Evolutionary conservation across 2,113 vertebrate genomes (phyloP).

Genomic region (Anhinga rufa): DNA sequence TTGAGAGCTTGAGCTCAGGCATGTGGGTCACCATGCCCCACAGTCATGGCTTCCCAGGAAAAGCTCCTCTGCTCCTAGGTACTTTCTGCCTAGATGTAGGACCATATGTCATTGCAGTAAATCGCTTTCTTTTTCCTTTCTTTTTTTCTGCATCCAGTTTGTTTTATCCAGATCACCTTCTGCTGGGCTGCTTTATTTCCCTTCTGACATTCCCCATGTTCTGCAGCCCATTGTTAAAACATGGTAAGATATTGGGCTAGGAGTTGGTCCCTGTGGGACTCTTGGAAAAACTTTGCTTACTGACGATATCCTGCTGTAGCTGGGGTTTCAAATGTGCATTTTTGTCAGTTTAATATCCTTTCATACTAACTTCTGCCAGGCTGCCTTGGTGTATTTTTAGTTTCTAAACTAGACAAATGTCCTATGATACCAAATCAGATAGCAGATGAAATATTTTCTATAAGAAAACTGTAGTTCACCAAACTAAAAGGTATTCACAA

Average conservation of each 20-base stretch:
- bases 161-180: neutral
- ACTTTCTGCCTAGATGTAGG: neutral
- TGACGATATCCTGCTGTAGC: neutral
- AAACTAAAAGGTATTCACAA: neutral
- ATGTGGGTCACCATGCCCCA: neutral
- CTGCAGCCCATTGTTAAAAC: neutral
- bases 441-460: neutral
- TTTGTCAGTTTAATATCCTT: neutral
- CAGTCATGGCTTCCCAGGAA: neutral
- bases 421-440: neutral
- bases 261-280: neutral
- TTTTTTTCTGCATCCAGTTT: neutral
- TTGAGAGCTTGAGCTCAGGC: neutral
- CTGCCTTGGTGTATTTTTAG: neutral
- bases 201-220: neutral
- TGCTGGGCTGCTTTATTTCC: neutral
- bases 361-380: neutral
- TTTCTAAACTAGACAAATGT: neutral
- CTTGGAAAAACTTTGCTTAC: neutral
- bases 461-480: neutral
- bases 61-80: neutral
- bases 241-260: neutral
- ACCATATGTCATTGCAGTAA: neutral
- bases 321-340: neutral
- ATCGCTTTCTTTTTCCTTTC: neutral